Evolutionary conservation across 2,888 invertebrate species (phyloP), one percentile per base, ranked within the genome.

Genomic region (Argynnis bischoffii): DNA sequence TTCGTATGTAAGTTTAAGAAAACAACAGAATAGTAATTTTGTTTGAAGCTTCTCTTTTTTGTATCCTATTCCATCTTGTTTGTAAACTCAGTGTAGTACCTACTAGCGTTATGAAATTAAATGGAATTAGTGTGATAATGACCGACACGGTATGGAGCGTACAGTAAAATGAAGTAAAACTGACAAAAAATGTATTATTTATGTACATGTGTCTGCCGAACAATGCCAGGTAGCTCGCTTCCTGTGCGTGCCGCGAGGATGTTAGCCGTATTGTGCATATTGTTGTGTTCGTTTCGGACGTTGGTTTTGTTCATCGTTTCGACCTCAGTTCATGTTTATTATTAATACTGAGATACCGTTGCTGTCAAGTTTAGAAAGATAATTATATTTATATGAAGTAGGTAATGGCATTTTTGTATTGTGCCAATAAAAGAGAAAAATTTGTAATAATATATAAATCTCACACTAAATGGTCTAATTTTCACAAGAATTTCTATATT

Each of bases 221-320:
- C 77, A 79, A 75, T 74, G 74, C 72, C 82, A 82, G 83, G 82
- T 83, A 82, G 61, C 79, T 78, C 80, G 77, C 79, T 83, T 83
- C 84, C 83, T 83, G 81, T 80, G 81, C 77, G 75, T 76, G 76
- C 67, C 59, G 67, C 64, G 70, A 71, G 75, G 74, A 74, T 72
- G 74, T 72, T 72, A 61, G 69, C 73, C 73, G 73, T 68, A 72
- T 72, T 74, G 74, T 73, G 69, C 67, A 67, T 69, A 70, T 74
- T 69, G 72, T 82, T 82, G 82, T 80, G 81, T 77, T 71, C 79
- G 81, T 82, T 80, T 79, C 80, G 79, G 83, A 79, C 73, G 74
- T 76, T 78, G 80, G 73, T 77, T 80, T 74, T 77, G 78, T 79
- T 74, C 46, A 71, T 72, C 71, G 69, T 68, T 72, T 68, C 69